Evolutionary conservation across 1,140 invertebrate genomes (phyloP).

Genomic region (Epicauta chinensis): DNA sequence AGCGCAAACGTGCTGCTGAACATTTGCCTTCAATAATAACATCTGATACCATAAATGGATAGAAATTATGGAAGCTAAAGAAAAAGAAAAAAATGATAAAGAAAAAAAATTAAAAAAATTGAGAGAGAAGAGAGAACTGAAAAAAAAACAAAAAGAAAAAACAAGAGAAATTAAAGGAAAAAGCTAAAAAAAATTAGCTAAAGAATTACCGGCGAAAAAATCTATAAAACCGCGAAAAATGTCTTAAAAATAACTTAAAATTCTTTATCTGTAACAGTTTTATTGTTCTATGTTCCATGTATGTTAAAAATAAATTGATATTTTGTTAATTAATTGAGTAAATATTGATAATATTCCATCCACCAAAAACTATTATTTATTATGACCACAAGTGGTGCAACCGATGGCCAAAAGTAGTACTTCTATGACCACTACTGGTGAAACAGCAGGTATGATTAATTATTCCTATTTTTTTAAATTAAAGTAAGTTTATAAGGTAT

Average conservation of each 20-base stretch:
- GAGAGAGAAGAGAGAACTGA: conserved; percentile 6
- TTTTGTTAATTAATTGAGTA: conserved; percentile 3
- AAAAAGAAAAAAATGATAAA: conserved; percentile 13
- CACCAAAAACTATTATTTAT: not conserved
- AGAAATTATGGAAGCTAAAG: conserved; percentile 19
- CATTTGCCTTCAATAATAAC: conserved; percentile 23
- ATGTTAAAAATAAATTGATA: not conserved
- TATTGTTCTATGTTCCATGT: not conserved
- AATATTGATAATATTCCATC: not conserved
- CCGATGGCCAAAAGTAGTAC: not conserved
- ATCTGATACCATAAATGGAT: conserved; percentile 24
- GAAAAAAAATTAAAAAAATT: conserved; percentile 16
- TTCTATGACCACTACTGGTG: conserved; percentile 1
- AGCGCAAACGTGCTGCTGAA: conserved; percentile 5
- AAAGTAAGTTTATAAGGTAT: not conserved
- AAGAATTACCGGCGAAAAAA: not conserved
- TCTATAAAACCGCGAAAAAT: not conserved
- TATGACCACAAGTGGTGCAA: conserved; percentile 2
- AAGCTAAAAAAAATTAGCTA: not conserved
- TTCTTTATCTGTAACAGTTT: not conserved
- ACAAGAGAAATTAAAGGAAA: too few relatives aligned
- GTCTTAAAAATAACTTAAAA: conserved; percentile 4
- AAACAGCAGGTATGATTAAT: not conserved
- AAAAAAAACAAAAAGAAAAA: too few relatives aligned
- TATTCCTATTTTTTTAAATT: not conserved